Base-by-base conservation (phyloP, 1,140 invertebrate genomes). In the Streblospio benedicti region DNA sequence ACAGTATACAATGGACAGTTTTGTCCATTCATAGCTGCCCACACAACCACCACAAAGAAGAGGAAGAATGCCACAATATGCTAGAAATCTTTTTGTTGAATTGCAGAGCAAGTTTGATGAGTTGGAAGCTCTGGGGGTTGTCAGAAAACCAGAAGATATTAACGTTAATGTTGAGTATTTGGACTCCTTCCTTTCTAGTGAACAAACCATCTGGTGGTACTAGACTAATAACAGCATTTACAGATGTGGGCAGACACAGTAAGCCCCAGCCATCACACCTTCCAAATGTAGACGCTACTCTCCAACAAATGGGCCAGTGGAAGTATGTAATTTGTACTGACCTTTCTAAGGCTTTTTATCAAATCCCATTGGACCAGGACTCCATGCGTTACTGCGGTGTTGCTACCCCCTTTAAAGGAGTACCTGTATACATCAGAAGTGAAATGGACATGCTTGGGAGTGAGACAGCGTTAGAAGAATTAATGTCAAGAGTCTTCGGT, bases 31-130 rank as follows among this genome's bases (percentile, higher is more conserved):
- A 18, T 30, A 52, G 50, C 27, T n/a, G 18, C 50, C 50, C 5
- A 41, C n/a, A 14, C 64, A 58, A 60, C 65, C 63, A 12, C 64
- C 66, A 18, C 64, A 66, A 44, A 30, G 60, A 3, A 66, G 66
- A 30, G 60, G 67, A 1, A 33, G 62, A 41, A 9, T 67, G 9
- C 49, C 18, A 18, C 49, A 51, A 51, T 51, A 51, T 18, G 30
- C 23, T 28, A 51, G 25, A 20, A 47, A 57, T 6, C 60, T 57
- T 25, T 50, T 60, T 9, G 25, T 52, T 4, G 20, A 28, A 1
- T 38, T 63, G 5, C 64, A 65, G 32, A 14, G 55, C 5, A 62
- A 63, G 25, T 63, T 54, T 31, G 54, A 65, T 51, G 61, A 65
- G 30, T 53, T 63, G 2, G 64, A 65, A 51, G 18, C n/a, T 51